Conservation (phyloP, 2,797 vertebrate genomes). For the Enteromius unitaeniatus region DNA sequence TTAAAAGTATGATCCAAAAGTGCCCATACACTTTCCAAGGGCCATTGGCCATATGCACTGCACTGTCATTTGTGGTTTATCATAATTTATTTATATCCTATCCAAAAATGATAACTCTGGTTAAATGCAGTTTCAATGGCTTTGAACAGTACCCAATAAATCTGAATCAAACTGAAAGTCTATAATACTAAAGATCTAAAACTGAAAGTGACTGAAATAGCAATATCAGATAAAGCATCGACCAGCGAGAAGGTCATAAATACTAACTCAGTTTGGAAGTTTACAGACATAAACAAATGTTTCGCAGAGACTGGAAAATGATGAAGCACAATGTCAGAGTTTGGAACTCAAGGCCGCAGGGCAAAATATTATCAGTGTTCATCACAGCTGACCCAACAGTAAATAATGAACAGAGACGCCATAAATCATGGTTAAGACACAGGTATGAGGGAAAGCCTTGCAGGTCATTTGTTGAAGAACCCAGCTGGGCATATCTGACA, state of each 20-base stretch:
- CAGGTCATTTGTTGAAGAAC: constrained; percentile 30
- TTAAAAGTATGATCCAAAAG: neutral
- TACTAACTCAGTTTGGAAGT: neutral
- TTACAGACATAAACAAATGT: constrained; percentile 23
- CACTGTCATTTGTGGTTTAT: neutral
- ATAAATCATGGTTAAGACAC: constrained; percentile 54
- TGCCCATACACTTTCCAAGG: neutral
- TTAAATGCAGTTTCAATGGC: neutral
- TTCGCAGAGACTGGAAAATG: constrained; percentile 19
- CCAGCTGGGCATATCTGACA: constrained; percentile 55
- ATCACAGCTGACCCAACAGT: constrained; percentile 20
- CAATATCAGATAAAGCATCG: neutral
- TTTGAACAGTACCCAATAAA: neutral
- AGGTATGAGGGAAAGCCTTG: constrained; percentile 48
- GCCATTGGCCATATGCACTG: neutral
- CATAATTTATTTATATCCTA: neutral
- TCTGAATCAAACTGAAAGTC: neutral
- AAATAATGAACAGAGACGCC: constrained; percentile 37
- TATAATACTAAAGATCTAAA: constrained; percentile 1
- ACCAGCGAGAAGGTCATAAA: neutral
- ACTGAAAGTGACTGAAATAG: neutral
- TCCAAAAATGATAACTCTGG: neutral
- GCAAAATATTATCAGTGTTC: constrained; percentile 27
- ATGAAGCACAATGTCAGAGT: constrained; percentile 22
- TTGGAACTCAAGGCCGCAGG: constrained; percentile 4